These are phyloP conservation scores for Spongilla lacustris DNA, from an alignment of 37 sponge, comb jelly and placozoan genomes.

Conservation along the genomic window DNA sequence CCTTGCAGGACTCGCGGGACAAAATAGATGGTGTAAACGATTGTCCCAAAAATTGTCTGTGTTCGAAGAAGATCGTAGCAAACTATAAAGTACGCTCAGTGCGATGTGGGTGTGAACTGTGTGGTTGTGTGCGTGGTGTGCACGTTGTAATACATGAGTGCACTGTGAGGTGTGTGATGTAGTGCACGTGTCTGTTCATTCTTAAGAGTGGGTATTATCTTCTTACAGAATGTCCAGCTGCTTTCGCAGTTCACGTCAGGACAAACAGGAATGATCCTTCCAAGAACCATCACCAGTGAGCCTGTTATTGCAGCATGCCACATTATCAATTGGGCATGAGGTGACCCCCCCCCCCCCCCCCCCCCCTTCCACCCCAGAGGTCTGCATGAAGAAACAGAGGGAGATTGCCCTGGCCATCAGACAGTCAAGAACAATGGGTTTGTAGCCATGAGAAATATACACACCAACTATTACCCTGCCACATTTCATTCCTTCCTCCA, in stretches of 20 bases:
- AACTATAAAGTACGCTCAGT: constrained; percentile 61
- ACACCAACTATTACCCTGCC: background rate
- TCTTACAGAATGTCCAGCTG: constrained; percentile 60
- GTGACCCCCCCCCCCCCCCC: background rate
- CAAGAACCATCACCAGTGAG: constrained; percentile 73
- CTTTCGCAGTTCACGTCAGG: constrained; percentile 81
- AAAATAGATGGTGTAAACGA: constrained; percentile 64
- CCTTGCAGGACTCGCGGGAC: background rate
- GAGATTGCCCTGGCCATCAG: constrained; percentile 54
- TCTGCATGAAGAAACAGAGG: constrained; percentile 73
- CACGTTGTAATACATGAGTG: background rate
- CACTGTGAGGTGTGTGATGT: background rate
- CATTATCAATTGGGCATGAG: too few species aligned
- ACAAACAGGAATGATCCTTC: constrained; percentile 80
- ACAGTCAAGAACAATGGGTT: constrained; percentile 55
- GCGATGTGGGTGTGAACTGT: background rate
- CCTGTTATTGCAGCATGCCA: too few species aligned
- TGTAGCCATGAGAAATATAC: background rate
- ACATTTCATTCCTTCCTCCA: background rate
- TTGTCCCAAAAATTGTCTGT: constrained; percentile 75
- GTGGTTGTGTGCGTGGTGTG: background rate
- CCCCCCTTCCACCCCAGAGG: background rate
- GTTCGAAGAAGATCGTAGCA: constrained; percentile 54
- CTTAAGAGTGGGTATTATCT: too few species aligned
- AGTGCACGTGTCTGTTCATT: background rate